A percentile compares a stretch with the other conserved stretches of the same genome.
These are phyloP conservation scores for Myripristis jacobus DNA, from an alignment of 2,797 vertebrate species.

Conservation along the genomic window DNA sequence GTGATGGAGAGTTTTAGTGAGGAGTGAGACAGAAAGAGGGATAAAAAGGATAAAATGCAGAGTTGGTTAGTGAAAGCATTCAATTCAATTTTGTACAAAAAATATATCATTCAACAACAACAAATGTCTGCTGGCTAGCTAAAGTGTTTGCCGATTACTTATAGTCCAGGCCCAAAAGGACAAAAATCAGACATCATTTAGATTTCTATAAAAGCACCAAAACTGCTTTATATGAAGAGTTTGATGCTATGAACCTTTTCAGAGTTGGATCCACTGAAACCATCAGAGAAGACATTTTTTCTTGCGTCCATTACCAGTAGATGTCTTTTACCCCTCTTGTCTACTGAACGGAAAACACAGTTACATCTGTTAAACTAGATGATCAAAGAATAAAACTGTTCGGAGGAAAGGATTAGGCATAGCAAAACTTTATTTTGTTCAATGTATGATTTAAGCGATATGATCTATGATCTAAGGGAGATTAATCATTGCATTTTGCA, in stretches of 20 bases:
- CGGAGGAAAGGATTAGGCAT: no score
- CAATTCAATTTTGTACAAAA: slow-evolving; percentile 42
- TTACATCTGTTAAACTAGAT: no score
- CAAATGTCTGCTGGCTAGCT: slow-evolving; percentile 3
- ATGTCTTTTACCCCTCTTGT: no score
- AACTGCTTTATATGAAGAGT: slow-evolving; percentile 12
- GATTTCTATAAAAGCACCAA: slow-evolving; percentile 15
- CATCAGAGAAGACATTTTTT: no score
- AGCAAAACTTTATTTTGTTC: no score
- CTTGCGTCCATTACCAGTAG: background rate
- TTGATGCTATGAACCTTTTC: slow-evolving; percentile 35
- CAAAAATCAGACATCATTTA: background rate
- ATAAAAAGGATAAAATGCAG: slow-evolving; percentile 63
- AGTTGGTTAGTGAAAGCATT: slow-evolving; percentile 75
- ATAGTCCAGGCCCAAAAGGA: background rate
- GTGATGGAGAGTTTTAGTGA: slow-evolving; percentile 38
- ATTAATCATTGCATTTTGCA: no score
- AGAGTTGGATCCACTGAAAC: background rate
- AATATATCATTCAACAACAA: slow-evolving; percentile 41
- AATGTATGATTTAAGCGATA: no score
- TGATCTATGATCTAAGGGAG: no score
- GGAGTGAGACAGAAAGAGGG: slow-evolving; percentile 32
- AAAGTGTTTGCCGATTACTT: background rate
- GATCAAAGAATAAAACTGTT: no score
- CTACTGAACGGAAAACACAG: no score